Evolutionary conservation across 2,888 invertebrate genomes (phyloP).

Genomic region (Osmoderma eremita): DNA sequence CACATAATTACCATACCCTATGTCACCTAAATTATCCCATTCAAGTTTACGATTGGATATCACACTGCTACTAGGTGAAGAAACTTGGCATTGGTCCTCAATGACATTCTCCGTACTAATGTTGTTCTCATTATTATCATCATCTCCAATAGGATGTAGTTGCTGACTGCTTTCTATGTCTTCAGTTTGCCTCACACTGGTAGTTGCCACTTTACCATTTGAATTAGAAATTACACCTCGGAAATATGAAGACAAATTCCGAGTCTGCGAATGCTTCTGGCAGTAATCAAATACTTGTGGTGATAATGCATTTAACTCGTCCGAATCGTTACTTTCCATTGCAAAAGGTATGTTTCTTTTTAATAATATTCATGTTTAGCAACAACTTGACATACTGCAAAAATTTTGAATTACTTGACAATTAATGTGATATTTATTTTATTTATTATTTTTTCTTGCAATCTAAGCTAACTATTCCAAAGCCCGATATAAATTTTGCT

Average conservation of each 20-base stretch:
- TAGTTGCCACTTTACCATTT: constrained; percentile 3
- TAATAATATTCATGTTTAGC: constrained; percentile 25
- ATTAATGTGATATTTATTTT: not conserved
- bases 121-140: constrained; percentile 36
- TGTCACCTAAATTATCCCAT: constrained; percentile 90
- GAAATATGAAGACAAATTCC: constrained; percentile 76
- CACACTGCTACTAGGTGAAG: constrained; percentile 79
- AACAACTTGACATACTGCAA: constrained; percentile 38
- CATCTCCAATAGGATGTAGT: too few species aligned
- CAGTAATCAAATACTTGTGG: constrained; percentile 71
- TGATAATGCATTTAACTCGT: constrained; percentile 49
- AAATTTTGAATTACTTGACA: constrained; percentile 40
- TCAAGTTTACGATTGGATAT: constrained; percentile 80
- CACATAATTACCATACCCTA: constrained; percentile 71
- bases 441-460: not conserved
- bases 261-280: constrained; percentile 73
- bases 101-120: constrained; percentile 14
- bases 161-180: not conserved
- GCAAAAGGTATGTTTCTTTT: constrained; percentile 4
- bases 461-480: constrained; percentile 15
- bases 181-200: not conserved
- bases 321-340: constrained; percentile 44
- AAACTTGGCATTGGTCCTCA: constrained; percentile 39
- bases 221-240: constrained; percentile 54
- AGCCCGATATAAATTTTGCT: not conserved